Evolutionary conservation across 53 echinoderm and acorn worm species (phyloP).

Genomic region (Zoroaster sp.): DNA sequence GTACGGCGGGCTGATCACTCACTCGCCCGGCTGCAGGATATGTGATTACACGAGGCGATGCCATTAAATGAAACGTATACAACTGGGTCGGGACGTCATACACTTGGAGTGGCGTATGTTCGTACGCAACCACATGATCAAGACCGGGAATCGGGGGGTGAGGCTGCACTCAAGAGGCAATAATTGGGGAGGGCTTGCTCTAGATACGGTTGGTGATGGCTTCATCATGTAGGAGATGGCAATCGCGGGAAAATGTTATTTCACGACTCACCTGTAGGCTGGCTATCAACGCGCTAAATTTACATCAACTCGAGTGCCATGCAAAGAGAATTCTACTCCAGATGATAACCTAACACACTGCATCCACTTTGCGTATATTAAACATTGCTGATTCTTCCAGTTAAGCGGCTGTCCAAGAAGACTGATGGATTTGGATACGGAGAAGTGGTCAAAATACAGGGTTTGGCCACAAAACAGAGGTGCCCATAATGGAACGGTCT

Average conservation of each 20-base stretch:
- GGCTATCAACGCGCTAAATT: neutral
- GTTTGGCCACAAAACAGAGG: no score
- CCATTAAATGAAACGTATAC: slow-evolving; percentile 43
- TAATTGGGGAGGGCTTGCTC: slow-evolving; percentile 24
- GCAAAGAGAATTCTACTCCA: neutral
- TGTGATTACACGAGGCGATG: neutral
- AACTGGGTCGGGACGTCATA: neutral
- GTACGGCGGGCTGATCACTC: neutral
- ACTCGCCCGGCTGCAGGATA: neutral
- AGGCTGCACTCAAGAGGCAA: slow-evolving; percentile 6
- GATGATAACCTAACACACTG: neutral
- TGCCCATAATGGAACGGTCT: no score
- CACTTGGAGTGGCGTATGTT: slow-evolving; percentile 7
- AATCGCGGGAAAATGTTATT: neutral
- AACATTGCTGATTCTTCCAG: no score
- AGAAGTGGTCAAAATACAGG: no score
- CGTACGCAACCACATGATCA: neutral
- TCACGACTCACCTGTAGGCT: neutral
- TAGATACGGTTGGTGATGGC: neutral
- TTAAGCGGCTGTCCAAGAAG: no score
- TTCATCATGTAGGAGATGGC: neutral
- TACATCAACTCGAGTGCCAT: neutral
- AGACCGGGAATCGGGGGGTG: neutral
- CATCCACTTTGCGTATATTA: no score
- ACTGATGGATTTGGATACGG: no score